Conservation (phyloP, 2,797 vertebrate genomes). For the Natrix natrix region DNA sequence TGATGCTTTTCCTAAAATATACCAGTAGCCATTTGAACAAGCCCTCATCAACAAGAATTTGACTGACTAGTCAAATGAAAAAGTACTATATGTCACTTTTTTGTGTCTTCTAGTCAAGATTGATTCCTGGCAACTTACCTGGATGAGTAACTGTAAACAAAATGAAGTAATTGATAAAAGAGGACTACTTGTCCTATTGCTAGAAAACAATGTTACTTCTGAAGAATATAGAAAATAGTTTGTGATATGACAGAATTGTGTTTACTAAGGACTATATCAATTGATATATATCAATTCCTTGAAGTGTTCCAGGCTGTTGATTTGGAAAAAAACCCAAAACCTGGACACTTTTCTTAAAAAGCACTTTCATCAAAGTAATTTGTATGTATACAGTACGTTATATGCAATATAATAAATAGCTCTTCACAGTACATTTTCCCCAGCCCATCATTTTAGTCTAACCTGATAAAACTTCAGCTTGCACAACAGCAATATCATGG, state of each 20-base stretch:
- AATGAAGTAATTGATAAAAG: neutral
- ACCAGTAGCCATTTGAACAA: rapidly evolving
- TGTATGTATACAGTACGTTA: neutral
- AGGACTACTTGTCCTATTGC: neutral
- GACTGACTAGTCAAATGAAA: neutral
- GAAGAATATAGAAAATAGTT: neutral
- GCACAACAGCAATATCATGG: neutral
- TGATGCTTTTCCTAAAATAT: neutral
- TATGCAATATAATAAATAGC: neutral
- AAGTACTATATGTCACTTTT: neutral
- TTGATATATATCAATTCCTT: neutral
- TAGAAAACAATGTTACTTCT: neutral
- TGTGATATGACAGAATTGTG: neutral
- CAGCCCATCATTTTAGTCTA: neutral
- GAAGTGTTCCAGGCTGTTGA: neutral
- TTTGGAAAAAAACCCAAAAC: neutral
- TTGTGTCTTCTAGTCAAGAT: neutral
- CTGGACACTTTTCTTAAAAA: neutral
- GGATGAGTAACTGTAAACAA: neutral
- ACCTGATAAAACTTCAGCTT: neutral
- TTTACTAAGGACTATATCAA: neutral
- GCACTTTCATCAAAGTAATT: neutral
- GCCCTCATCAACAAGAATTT: neutral
- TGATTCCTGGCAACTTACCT: neutral
- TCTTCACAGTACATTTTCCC: neutral